These are phyloP conservation scores for Colistium nudipinnis DNA, from an alignment of 2,113 vertebrate species.

Conservation along the genomic window DNA sequence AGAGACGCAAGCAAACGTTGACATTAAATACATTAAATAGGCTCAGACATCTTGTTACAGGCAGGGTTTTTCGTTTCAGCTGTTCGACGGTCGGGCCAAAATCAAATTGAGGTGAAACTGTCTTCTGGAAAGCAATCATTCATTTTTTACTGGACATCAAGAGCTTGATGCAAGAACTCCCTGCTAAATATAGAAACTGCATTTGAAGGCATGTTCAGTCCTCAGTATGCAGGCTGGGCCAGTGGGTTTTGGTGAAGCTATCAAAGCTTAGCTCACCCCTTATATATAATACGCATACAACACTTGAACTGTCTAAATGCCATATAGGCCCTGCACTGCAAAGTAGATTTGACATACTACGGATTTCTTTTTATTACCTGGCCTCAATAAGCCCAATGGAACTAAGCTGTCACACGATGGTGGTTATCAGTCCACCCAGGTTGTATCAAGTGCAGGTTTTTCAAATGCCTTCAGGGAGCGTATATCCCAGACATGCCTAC, in stretches of 20 bases:
- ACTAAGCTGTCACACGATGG: too few species aligned
- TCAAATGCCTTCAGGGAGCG: too few species aligned
- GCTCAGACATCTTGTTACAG: not conserved
- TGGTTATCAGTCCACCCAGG: too few species aligned
- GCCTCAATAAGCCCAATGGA: not conserved
- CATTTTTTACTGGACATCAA: conserved; percentile 32
- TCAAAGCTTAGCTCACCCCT: not conserved
- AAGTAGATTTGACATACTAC: not conserved
- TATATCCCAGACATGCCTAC: too few species aligned
- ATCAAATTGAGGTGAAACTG: conserved; percentile 57
- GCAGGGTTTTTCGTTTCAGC: conserved; percentile 5
- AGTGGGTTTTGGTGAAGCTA: not conserved
- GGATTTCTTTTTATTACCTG: not conserved
- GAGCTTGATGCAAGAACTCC: conserved; percentile 1
- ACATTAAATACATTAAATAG: not conserved
- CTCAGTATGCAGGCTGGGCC: conserved; percentile 5
- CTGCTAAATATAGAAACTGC: conserved; percentile 21
- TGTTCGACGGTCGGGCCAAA: conserved; percentile 32
- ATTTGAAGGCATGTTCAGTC: conserved; percentile 3
- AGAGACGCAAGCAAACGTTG: too few species aligned
- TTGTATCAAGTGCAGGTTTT: too few species aligned
- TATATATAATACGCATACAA: not conserved
- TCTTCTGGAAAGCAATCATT: conserved; percentile 36
- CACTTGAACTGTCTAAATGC: not conserved
- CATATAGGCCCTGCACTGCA: not conserved